Percentiles rank a stretch among this genome's conserved stretches.
phyloP scores from a whole-genome alignment of 2,797 vertebrate species.

The Threskiornis aethiopicus region DNA sequence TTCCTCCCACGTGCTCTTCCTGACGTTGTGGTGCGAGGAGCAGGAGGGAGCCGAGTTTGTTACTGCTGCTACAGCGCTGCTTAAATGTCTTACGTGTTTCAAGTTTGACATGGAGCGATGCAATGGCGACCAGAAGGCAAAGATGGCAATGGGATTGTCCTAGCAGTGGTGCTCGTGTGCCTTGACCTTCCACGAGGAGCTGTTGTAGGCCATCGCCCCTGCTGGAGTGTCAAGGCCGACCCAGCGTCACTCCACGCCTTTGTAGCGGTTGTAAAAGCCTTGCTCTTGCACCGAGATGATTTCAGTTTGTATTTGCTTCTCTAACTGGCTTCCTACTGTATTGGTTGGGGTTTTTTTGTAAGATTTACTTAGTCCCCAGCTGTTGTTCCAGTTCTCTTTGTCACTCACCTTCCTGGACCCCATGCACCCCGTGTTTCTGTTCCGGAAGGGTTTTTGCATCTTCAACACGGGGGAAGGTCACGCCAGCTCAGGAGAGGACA shows the following conservation, averaged over 20 bases:
- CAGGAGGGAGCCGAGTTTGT: background rate
- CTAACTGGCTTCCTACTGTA: background rate
- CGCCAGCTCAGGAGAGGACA: background rate
- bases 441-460: background rate
- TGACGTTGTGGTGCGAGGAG: rapidly evolving
- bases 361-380: background rate
- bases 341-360: background rate
- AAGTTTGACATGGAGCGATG: no score
- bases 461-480: background rate
- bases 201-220: rapidly evolving
- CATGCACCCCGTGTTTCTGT: background rate
- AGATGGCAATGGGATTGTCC: rapidly evolving
- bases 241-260: rapidly evolving
- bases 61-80: background rate
- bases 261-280: background rate
- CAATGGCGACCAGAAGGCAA: background rate
- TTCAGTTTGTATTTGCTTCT: background rate
- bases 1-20: background rate
- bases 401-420: background rate
- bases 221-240: rapidly evolving
- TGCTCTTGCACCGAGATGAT: rapidly evolving
- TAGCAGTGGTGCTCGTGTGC: background rate
- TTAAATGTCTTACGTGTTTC: rapidly evolving
- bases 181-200: background rate
- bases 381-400: background rate